phyloP scores from a whole-genome alignment of 2,113 vertebrate genomes.

The Sinocyclocheilus grahami region DNA sequence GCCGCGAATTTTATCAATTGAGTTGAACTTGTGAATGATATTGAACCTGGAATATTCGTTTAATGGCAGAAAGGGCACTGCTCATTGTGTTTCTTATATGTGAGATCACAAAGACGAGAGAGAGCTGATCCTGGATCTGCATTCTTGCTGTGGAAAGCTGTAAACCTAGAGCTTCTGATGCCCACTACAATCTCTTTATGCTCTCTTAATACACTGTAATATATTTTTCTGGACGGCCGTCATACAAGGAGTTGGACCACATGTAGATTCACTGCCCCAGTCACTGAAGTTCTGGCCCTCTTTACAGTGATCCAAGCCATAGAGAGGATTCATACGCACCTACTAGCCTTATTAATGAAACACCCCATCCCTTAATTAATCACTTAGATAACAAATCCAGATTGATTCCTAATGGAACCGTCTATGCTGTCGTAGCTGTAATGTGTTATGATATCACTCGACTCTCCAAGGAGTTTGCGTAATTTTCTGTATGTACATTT shows the following conservation, averaged over 20 bases:
- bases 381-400: conserved; percentile 37
- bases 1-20: not conserved
- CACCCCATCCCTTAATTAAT: conserved; percentile 25
- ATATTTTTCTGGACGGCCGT: conserved; percentile 27
- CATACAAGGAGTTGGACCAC: conserved; percentile 30
- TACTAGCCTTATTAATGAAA: conserved; percentile 46
- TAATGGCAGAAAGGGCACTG: not conserved
- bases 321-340: conserved; percentile 50
- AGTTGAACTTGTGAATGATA: not conserved
- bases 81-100: not conserved
- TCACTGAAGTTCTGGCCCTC: conserved; percentile 14
- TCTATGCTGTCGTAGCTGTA: conserved; percentile 40
- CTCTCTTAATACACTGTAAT: not conserved
- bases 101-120: not conserved
- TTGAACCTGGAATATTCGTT: not conserved
- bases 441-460: conserved; percentile 20
- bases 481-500: conserved; percentile 45
- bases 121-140: conserved; percentile 1
- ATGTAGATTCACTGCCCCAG: not conserved
- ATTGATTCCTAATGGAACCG: conserved; percentile 50
- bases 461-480: conserved; percentile 38
- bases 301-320: conserved; percentile 47
- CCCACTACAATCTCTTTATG: not conserved
- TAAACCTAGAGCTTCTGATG: not conserved
- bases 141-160: too few species aligned